phyloP scores from a whole-genome alignment of 2,797 vertebrate genomes.

The Gadopsis bispinosus region DNA sequence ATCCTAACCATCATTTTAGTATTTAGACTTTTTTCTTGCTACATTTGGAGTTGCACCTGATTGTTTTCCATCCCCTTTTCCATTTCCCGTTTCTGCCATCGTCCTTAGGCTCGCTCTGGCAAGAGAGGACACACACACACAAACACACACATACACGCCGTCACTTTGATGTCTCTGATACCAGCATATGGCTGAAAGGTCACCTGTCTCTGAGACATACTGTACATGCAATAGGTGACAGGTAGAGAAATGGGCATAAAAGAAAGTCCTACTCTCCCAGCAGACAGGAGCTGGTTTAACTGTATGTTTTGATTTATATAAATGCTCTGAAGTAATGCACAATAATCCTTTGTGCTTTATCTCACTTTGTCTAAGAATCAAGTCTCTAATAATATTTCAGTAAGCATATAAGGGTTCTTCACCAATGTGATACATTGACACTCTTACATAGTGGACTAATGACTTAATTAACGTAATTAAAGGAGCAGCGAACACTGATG shows the following conservation, averaged over 20 bases:
- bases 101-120: constrained; percentile 2
- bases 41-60: background rate
- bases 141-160: background rate
- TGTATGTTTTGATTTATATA: background rate
- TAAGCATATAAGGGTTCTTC: background rate
- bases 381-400: background rate
- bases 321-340: background rate
- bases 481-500: background rate
- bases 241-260: background rate
- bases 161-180: constrained; percentile 51
- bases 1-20: background rate
- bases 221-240: constrained; percentile 35
- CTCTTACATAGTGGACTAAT: background rate
- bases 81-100: background rate
- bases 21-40: background rate
- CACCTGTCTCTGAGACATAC: constrained; percentile 37
- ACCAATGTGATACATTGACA: background rate
- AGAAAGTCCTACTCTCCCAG: background rate
- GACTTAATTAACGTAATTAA: too few species aligned
- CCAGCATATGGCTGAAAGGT: constrained; percentile 54
- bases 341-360: background rate
- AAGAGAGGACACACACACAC: constrained; percentile 15
- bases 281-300: background rate
- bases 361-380: background rate
- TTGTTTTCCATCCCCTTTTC: background rate